phyloP scores from a whole-genome alignment of 2,888 invertebrate genomes.

The Acrobasis repandana region DNA sequence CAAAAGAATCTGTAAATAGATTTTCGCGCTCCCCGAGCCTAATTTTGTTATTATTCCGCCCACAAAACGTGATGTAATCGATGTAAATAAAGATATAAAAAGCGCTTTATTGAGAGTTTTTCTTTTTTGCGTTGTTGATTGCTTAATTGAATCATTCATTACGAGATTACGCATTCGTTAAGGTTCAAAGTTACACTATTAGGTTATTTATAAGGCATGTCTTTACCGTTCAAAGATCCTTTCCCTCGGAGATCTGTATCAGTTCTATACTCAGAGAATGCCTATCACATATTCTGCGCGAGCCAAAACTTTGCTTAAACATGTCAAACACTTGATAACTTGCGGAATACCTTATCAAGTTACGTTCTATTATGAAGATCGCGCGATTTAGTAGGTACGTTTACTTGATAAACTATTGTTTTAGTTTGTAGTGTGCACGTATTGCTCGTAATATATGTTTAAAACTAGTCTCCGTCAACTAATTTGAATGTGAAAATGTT shows the following conservation, averaged over 20 bases:
- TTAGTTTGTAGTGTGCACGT: background rate
- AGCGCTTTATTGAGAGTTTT: no score
- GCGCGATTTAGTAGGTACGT: background rate
- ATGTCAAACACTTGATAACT: conserved; percentile 23
- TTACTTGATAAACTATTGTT: background rate
- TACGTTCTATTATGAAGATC: conserved; percentile 16
- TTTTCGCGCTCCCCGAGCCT: no score
- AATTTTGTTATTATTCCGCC: no score
- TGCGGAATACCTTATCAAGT: conserved; percentile 22
- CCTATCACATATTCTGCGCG: conserved; percentile 7
- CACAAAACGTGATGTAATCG: no score
- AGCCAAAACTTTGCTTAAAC: conserved; percentile 19
- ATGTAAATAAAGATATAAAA: no score
- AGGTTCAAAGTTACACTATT: background rate
- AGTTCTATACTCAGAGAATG: background rate
- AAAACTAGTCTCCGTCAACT: background rate
- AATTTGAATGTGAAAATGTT: no score
- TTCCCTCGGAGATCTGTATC: background rate
- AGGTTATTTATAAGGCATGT: background rate
- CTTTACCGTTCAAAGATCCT: background rate
- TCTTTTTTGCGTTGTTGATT: no score
- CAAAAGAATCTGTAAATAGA: no score
- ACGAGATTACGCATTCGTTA: no score
- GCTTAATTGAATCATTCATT: no score
- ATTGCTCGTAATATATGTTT: background rate